Conservation (phyloP, 2,113 vertebrate genomes). For the Podarcis cretensis region DNA sequence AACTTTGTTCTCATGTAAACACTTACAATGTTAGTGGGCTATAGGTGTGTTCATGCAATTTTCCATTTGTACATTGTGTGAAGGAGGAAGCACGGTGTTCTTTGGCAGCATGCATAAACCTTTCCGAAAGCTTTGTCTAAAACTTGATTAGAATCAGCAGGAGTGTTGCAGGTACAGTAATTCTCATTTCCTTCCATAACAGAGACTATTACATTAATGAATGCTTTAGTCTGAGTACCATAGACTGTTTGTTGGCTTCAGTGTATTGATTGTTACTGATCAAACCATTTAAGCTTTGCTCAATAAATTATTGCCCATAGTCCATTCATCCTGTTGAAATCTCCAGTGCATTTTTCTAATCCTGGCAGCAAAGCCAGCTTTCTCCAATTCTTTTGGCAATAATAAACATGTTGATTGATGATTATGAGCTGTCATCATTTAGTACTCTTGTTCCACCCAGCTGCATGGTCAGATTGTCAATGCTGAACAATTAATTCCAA, state of each 20-base stretch:
- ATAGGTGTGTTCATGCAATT: neutral
- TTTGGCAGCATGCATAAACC: neutral
- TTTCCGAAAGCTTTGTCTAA: conserved; percentile 10
- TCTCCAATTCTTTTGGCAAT: neutral
- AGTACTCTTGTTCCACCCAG: conserved; percentile 16
- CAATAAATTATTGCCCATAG: conserved; percentile 35
- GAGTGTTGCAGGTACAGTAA: neutral
- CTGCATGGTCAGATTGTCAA: conserved; percentile 22
- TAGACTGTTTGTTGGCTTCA: conserved; percentile 28
- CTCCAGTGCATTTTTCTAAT: conserved; percentile 22
- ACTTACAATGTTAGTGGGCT: neutral
- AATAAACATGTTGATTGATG: conserved; percentile 40
- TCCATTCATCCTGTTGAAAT: conserved; percentile 30
- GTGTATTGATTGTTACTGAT: conserved; percentile 37
- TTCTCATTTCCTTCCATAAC: conserved; percentile 13
- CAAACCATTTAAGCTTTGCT: conserved; percentile 24
- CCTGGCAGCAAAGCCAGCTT: conserved; percentile 20
- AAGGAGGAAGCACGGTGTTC: neutral
- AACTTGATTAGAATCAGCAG: neutral
- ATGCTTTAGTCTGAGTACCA: conserved; percentile 32
- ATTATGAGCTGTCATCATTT: conserved; percentile 13
- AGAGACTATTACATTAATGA: neutral
- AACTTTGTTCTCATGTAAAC: neutral
- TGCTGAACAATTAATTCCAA: conserved; percentile 35
- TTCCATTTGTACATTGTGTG: neutral